These are phyloP conservation scores for Mizuhopecten yessoensis DNA, from an alignment of 1,140 invertebrate species.

Conservation along the genomic window DNA sequence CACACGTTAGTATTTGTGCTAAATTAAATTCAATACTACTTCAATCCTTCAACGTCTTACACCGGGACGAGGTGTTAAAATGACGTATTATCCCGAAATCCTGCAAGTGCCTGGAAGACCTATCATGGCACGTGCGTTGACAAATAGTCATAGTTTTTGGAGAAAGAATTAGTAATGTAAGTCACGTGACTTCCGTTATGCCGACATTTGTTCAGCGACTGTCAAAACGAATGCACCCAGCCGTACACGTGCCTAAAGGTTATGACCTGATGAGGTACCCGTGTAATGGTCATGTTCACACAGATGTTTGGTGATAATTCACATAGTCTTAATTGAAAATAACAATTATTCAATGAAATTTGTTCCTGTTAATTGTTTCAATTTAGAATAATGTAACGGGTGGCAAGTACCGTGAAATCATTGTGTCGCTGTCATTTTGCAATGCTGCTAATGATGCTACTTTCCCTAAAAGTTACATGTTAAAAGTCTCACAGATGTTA, in stretches of 20 bases:
- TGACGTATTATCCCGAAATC: conserved; percentile 25
- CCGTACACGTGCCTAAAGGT: neutral
- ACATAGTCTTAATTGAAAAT: conserved; percentile 22
- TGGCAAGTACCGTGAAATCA: neutral
- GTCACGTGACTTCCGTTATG: conserved; percentile 12
- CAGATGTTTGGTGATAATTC: conserved; percentile 38
- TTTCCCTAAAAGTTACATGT: neutral
- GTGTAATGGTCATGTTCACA: neutral
- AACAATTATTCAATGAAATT: conserved; percentile 35
- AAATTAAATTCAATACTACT: conserved; percentile 8
- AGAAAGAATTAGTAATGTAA: conserved; percentile 12
- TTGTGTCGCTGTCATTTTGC: neutral
- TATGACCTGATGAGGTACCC: conserved; percentile 12
- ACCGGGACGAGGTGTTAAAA: neutral
- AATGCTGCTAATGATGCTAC: neutral
- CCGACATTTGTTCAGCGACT: conserved; percentile 37
- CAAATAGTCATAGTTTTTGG: neutral
- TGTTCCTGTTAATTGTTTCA: conserved; percentile 11
- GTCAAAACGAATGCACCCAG: conserved; percentile 3
- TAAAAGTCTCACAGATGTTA: neutral
- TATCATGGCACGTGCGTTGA: neutral
- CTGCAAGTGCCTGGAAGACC: neutral
- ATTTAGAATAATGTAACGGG: conserved; percentile 1
- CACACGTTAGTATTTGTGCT: neutral
- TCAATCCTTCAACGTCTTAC: neutral